Evolutionary conservation across 2,888 invertebrate genomes (phyloP), one percentile per base, ranked within the genome.

Genomic region (Calephelis perditalis): DNA sequence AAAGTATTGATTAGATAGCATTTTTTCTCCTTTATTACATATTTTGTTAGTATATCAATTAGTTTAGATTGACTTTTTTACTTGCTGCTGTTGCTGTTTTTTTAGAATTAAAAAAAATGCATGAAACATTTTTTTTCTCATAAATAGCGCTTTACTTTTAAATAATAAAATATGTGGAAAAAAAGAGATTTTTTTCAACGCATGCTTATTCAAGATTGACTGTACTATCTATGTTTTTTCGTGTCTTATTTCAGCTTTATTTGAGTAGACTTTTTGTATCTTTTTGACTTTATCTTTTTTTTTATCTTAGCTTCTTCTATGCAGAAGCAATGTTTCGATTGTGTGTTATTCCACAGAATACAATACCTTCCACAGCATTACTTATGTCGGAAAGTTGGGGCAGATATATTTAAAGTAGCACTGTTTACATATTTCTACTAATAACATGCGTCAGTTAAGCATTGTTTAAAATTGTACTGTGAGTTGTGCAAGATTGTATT

Each of bases 261-360:
- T 59, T 15, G 57, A 52, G 57, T 64, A 65, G 61, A 60, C 67
- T 67, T 62, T 52, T 67, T 62, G 68, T 65, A 57, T 69, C 66
- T 67, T 70, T 67, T 69, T 69, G 60, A 63, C 73, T 72, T 70
- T 64, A 63, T 63, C 65, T 60, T 57, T 56, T 65, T 57, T 63
- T 65, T 64, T 62, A 63, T 63, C 66, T 70, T 68, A 73, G 84
- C 84, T 86, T 84, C 82, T 80, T 82, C 69, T 71, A 83, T 88
- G 89, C 89, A 89, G 89, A 85, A 86, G 89, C 89, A 89, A 90
- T 88, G 87, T 78, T 73, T 66, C 62, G 58, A 64, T 62, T 62
- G 52, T 60, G 56, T 57, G 26, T 56, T 36, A 8, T 62, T 61
- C 12, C 49, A 52, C 49, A 36, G 44, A 15, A 52, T 49, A 40